phyloP scores from a whole-genome alignment of 2,113 vertebrate genomes.

The Ictalurus punctatus region DNA sequence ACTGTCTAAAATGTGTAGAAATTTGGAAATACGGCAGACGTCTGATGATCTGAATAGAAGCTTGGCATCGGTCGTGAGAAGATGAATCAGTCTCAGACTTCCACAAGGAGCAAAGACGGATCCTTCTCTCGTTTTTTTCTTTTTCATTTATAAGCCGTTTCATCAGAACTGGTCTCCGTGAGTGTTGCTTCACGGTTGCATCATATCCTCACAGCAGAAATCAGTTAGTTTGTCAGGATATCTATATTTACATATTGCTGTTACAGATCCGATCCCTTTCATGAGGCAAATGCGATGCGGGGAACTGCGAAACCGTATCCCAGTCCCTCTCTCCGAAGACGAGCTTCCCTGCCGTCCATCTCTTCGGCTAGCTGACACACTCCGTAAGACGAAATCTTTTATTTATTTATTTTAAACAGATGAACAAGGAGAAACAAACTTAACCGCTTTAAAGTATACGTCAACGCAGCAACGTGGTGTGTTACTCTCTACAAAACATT shows the following conservation, averaged over 20 bases:
- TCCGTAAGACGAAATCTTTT: not conserved
- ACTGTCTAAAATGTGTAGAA: not conserved
- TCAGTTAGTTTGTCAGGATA: slow-evolving; percentile 30
- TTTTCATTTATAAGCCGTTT: slow-evolving; percentile 35
- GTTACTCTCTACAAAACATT: not conserved
- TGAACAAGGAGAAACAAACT: not conserved
- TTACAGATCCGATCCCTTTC: slow-evolving; percentile 2
- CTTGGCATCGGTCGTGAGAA: not conserved
- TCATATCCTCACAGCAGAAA: slow-evolving; percentile 36
- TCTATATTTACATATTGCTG: slow-evolving; percentile 42
- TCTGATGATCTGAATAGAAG: not conserved
- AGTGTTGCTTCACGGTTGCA: slow-evolving; percentile 53
- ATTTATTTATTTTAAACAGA: not conserved
- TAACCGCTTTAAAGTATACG: not conserved
- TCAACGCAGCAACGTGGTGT: not conserved
- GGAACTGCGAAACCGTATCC: not conserved
- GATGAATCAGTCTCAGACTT: not conserved
- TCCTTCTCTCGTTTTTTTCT: not conserved
- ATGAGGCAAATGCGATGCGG: not conserved
- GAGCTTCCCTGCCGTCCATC: not conserved
- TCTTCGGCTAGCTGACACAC: not conserved
- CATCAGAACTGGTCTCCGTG: slow-evolving; percentile 19
- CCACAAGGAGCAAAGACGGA: not conserved
- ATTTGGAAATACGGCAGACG: not conserved
- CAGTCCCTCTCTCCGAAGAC: not conserved